Base-by-base conservation (phyloP, 2,113 vertebrate genomes). In the Thunnus maccoyii region DNA sequence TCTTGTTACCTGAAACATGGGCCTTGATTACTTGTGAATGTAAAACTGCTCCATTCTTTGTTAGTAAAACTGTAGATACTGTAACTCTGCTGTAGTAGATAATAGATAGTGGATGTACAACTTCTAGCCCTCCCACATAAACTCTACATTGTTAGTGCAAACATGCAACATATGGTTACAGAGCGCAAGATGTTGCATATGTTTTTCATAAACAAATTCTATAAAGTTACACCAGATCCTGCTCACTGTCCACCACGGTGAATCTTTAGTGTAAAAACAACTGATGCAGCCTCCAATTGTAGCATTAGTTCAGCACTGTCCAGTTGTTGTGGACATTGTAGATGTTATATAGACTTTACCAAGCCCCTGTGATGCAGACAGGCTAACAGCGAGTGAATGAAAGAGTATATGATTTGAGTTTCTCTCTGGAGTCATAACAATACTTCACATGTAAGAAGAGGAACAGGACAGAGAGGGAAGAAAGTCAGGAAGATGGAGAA, bases 121-220 rank as follows among this genome's bases (percentile, higher is more conserved):
- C 76, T 62, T 66, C 50, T 61, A 47, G 52, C 7, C 51, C 25
- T 57, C 64, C 58, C 22, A 69, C 52, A 65, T 66, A 65, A 17
- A 55, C n/a, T 55, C 7, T 56, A 48, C 70, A 65, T 25, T 18
- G 27, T 69, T 70, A 62, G 52, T 60, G 57, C 60, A 86, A 89
- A 85, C 86, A 83, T 69, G 74, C 76, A 77, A 63, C 86, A 88
- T 80, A 70, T 41, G 75, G 88, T 85, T 74, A 85, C 80, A 64
- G 79, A 76, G 83, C 51, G 56, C 80, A 50, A 87, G 79, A 78
- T 90, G 82, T 82, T 82, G 73, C 82, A 84, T 93, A 13, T 70
- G 90, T 91, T 72, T 90, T 89, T 87, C 48, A 88, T 74, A 55
- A 82, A 79, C 65, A 58, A 79, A 84, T 71, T 62, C 76, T 87